Percentiles rank a stretch among this genome's conserved stretches.
These are phyloP conservation scores for Galago senegalensis DNA, from an alignment of 2,797 vertebrate species.

Conservation along the genomic window DNA sequence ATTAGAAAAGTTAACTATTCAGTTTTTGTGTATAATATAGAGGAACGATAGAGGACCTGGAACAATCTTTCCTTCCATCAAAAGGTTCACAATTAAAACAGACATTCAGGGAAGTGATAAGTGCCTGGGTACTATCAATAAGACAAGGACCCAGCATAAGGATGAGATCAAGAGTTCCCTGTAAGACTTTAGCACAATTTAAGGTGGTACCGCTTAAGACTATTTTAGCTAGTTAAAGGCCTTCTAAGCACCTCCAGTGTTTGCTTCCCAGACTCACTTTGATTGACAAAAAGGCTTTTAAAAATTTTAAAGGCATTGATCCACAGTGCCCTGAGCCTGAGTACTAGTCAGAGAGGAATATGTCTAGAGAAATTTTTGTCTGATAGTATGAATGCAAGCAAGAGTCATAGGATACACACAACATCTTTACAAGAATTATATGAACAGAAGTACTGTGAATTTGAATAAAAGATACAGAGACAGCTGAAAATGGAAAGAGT, in stretches of 20 bases:
- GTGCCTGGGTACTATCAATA: not conserved
- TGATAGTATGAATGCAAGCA: not conserved
- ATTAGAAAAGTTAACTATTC: not conserved
- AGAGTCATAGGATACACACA: not conserved
- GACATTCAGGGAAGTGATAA: not conserved
- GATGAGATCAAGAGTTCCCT: not conserved
- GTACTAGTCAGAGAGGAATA: not conserved
- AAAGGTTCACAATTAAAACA: not conserved
- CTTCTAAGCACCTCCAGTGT: not conserved
- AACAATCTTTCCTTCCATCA: not conserved
- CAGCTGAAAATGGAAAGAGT: not conserved
- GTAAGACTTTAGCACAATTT: not conserved
- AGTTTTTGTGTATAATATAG: not conserved
- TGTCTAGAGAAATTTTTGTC: not conserved
- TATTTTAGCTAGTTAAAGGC: not conserved
- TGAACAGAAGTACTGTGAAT: not conserved
- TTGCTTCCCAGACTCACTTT: not conserved
- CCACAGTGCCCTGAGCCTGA: not conserved
- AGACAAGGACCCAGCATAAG: not conserved
- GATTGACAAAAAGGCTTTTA: not conserved
- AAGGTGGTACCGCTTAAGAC: not conserved
- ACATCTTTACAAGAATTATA: not conserved
- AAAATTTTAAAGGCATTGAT: not conserved
- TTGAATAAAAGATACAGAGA: not conserved
- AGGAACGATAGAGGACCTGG: not conserved